A percentile compares a stretch with the other conserved stretches of the same genome.
These are phyloP conservation scores for Ormyrus rosae DNA, from an alignment of 2,888 invertebrate species.

Conservation along the genomic window DNA sequence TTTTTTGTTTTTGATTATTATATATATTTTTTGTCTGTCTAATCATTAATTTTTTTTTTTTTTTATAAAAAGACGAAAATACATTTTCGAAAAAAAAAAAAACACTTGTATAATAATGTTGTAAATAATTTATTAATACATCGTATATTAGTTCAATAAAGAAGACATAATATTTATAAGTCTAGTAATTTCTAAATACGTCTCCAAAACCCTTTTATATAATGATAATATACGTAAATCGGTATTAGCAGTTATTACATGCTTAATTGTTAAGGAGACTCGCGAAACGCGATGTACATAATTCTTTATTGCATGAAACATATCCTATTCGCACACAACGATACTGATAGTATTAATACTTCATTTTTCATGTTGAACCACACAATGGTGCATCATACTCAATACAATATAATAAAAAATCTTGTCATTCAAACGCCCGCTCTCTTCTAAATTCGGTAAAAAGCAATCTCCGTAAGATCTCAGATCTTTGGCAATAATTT, in stretches of 20 bases:
- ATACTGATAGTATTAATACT: slow-evolving; percentile 54
- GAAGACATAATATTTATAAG: slow-evolving; percentile 42
- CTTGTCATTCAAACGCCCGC: slow-evolving; percentile 11
- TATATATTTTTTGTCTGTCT: slow-evolving; percentile 42
- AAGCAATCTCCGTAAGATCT: slow-evolving; percentile 46
- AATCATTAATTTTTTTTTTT: slow-evolving; percentile 28
- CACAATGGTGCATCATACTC: slow-evolving; percentile 12
- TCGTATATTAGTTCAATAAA: slow-evolving; percentile 61
- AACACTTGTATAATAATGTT: slow-evolving; percentile 67
- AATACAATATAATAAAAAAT: slow-evolving; percentile 13
- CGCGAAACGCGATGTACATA: slow-evolving; percentile 27
- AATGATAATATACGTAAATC: slow-evolving; percentile 64
- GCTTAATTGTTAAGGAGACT: slow-evolving; percentile 4
- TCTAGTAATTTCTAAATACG: slow-evolving; percentile 56
- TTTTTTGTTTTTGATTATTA: slow-evolving; percentile 46
- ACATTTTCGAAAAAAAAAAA: slow-evolving; percentile 33
- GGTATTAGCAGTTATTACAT: slow-evolving; percentile 67
- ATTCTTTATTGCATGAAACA: slow-evolving; percentile 35
- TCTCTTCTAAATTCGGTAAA: slow-evolving; percentile 45
- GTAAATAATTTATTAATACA: slow-evolving; percentile 74
- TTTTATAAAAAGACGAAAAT: slow-evolving; percentile 24
- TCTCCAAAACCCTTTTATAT: slow-evolving; percentile 52
- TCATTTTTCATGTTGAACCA: slow-evolving; percentile 41
- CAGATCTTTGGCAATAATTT: slow-evolving; percentile 55
- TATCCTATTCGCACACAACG: slow-evolving; percentile 21